Evolutionary conservation across 2,797 vertebrate species (phyloP).

Genomic region (Allobates femoralis): DNA sequence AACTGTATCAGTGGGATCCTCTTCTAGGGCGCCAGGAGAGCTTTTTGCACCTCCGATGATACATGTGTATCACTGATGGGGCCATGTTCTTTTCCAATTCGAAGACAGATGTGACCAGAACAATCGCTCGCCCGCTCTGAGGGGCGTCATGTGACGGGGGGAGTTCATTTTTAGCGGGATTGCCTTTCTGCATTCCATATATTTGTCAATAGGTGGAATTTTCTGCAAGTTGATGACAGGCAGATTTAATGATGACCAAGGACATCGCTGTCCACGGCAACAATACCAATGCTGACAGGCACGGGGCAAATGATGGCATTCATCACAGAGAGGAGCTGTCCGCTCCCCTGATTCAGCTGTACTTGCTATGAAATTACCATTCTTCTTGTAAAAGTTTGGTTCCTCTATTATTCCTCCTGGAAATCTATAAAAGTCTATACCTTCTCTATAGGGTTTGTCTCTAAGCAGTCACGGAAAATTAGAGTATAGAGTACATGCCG

Average conservation of each 20-base stretch:
- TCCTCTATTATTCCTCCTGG: neutral
- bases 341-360: neutral
- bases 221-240: constrained; percentile 19
- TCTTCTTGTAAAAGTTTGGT: neutral
- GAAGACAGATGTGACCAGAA: constrained; percentile 20
- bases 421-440: neutral
- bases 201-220: neutral
- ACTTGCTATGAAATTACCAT: neutral
- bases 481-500: neutral
- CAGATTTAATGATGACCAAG: constrained; percentile 5
- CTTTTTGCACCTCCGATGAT: constrained; percentile 41
- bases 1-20: constrained; percentile 42
- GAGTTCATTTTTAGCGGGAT: constrained; percentile 16
- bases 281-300: neutral
- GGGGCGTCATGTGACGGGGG: neutral
- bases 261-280: neutral
- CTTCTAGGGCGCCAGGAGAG: constrained; percentile 13
- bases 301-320: neutral
- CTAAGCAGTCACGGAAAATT: neutral
- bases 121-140: neutral
- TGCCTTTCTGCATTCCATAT: neutral
- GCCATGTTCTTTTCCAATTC: neutral
- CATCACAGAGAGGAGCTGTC: neutral
- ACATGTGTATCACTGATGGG: constrained; percentile 7
- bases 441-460: neutral